Percentiles rank a stretch among this genome's conserved stretches.
These are phyloP conservation scores for Aphis craccivora DNA, from an alignment of 1,140 invertebrate genomes.

Conservation along the genomic window DNA sequence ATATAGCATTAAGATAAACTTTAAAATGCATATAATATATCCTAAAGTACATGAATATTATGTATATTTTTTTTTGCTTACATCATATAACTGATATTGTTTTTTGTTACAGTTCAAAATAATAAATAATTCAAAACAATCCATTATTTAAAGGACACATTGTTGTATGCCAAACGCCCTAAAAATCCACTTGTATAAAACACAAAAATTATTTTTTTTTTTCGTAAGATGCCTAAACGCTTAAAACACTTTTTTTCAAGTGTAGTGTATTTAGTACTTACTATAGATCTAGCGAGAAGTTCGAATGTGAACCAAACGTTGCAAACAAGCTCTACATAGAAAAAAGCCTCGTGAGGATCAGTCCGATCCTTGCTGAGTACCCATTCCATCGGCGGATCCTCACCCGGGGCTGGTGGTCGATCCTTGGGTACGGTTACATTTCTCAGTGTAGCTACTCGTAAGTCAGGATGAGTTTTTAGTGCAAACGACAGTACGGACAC, in stretches of 20 bases:
- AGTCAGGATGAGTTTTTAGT: slow-evolving; percentile 97
- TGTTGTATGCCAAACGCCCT: no score
- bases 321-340: slow-evolving; percentile 98
- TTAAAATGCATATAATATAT: no score
- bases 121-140: no score
- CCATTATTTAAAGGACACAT: no score
- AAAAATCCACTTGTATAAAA: background rate
- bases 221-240: no score
- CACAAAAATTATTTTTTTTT: background rate
- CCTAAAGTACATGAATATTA: background rate
- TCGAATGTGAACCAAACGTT: slow-evolving; percentile 99
- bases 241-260: no score
- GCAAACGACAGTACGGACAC: slow-evolving; percentile 98
- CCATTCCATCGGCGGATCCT: slow-evolving; percentile 78
- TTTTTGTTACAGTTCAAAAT: no score
- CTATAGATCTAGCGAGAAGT: slow-evolving; percentile 91
- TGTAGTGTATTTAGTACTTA: slow-evolving; percentile 58
- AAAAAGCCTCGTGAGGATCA: slow-evolving; percentile 96
- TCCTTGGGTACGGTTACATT: slow-evolving; percentile 75
- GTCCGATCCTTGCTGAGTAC: slow-evolving; percentile 91
- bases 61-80: no score
- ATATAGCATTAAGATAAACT: background rate
- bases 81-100: no score
- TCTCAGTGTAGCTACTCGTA: slow-evolving; percentile 92
- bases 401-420: slow-evolving; percentile 60